A percentile compares a stretch with the other conserved stretches of the same genome.
phyloP scores from a whole-genome alignment of 1,140 invertebrate species.

The Neodiprion lecontei region DNA sequence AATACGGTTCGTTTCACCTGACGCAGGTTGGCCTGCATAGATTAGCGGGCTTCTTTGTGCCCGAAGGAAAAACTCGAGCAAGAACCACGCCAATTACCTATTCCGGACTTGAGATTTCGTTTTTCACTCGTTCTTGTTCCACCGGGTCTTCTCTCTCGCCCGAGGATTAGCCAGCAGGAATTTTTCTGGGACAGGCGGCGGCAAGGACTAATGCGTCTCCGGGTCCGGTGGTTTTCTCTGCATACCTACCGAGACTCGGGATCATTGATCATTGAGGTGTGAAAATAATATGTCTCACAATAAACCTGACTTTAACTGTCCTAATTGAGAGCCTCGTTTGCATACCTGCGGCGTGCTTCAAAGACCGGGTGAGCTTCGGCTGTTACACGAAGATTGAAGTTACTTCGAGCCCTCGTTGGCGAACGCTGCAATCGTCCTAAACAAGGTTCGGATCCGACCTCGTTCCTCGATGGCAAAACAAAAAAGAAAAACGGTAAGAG shows the following conservation, averaged over 20 bases:
- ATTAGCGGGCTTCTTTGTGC: background rate
- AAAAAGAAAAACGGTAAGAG: background rate
- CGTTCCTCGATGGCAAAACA: background rate
- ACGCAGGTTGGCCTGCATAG: too few species aligned
- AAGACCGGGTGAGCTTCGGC: background rate
- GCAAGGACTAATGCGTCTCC: background rate
- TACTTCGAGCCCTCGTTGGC: too few species aligned
- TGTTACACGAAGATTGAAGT: too few species aligned
- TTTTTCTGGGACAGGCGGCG: too few species aligned
- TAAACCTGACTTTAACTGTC: slow-evolving; percentile 47
- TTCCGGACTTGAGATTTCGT: background rate
- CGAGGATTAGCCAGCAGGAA: background rate
- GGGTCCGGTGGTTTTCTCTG: background rate
- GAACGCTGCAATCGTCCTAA: too few species aligned
- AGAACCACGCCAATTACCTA: background rate
- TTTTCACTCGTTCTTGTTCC: background rate
- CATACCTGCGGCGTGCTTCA: slow-evolving; percentile 27
- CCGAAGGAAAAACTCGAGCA: background rate
- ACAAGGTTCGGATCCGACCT: too few species aligned
- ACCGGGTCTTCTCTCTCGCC: background rate
- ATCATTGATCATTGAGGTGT: slow-evolving; percentile 12
- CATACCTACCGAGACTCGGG: background rate
- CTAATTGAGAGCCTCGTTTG: slow-evolving; percentile 23
- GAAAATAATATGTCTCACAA: slow-evolving; percentile 40
- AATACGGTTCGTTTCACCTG: too few species aligned